Evolutionary conservation across 2,888 invertebrate species (phyloP).

Genomic region (Andrena dorsata): DNA sequence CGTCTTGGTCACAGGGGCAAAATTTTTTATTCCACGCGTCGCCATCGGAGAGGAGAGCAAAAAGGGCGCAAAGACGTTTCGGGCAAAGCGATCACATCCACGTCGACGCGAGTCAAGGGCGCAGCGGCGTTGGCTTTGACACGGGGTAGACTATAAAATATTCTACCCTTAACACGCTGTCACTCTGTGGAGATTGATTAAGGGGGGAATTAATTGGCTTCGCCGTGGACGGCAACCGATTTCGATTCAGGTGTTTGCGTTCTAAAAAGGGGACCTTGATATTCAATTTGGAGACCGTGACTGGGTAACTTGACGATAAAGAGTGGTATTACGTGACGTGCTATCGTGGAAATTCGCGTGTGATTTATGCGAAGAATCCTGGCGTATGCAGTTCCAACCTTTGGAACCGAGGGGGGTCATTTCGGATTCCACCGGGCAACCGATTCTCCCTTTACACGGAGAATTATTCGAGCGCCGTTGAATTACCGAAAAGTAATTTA

Average conservation of each 20-base stretch:
- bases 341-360: neutral
- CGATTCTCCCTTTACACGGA: slow-evolving; percentile 23
- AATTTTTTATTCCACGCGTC: slow-evolving; percentile 9
- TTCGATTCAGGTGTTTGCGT: too few relatives aligned
- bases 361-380: neutral
- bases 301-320: neutral
- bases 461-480: slow-evolving; percentile 36
- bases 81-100: slow-evolving; percentile 3
- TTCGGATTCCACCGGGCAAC: slow-evolving; percentile 8
- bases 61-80: neutral
- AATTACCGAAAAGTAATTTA: slow-evolving; percentile 52
- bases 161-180: too few relatives aligned
- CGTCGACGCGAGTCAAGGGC: slow-evolving; percentile 3
- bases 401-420: neutral
- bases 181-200: too few relatives aligned
- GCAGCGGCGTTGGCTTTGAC: too few relatives aligned
- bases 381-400: neutral
- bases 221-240: too few relatives aligned
- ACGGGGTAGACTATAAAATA: too few relatives aligned
- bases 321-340: neutral
- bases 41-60: neutral
- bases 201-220: too few relatives aligned
- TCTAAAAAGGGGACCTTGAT: too few relatives aligned
- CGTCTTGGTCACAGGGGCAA: slow-evolving; percentile 14
- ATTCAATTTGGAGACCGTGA: neutral